Evolutionary conservation across 2,888 invertebrate species (phyloP), one percentile per base, ranked within the genome.

Genomic region (Andrena praecox): DNA sequence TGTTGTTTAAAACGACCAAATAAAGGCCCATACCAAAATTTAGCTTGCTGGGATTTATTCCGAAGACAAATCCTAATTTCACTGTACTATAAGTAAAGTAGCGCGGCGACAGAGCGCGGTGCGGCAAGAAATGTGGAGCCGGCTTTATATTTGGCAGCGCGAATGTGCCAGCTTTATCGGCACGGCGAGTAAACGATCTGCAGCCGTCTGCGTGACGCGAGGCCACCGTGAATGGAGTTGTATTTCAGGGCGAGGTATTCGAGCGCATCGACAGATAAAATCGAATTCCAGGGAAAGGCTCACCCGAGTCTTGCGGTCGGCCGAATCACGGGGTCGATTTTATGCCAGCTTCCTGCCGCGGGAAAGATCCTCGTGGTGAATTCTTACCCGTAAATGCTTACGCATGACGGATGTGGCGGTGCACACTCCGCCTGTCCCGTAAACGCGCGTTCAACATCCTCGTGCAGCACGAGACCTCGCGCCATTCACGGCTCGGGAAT

Each of bases 321-420:
- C 31, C 76, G 77, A 81, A 59, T 81, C 78, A 80, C 24, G 56
- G 29, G 31, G 56, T 60, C 52, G 71, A 84, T 82, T 85, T 82
- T 78, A 77, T 29, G 69, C 63, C 54, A 69, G 63, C 60, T 83
- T 79, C 78, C 81, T 81, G 74, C 16, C 42, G 24, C 31, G 29
- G 24, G 42, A 48, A 62, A 60, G 42, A 70, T 85, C 50, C 68
- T 60, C 54, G 27, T 68, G 50, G 67, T 20, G 64, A 77, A 79
- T 81, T 76, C 73, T 79, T 80, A 78, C 75, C 66, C 78, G 52
- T 29, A 68, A 72, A 68, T 52, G 77, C 83, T 87, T 83, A 85
- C 87, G 78, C 83, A 77, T 2, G n/a, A 48, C 85, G 87, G 83
- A 87, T 87, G 87, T 75, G 85, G 64, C 79, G 31, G 33, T 68